Base-by-base conservation (phyloP, 1,140 invertebrate genomes). In the Venturia canescens region DNA sequence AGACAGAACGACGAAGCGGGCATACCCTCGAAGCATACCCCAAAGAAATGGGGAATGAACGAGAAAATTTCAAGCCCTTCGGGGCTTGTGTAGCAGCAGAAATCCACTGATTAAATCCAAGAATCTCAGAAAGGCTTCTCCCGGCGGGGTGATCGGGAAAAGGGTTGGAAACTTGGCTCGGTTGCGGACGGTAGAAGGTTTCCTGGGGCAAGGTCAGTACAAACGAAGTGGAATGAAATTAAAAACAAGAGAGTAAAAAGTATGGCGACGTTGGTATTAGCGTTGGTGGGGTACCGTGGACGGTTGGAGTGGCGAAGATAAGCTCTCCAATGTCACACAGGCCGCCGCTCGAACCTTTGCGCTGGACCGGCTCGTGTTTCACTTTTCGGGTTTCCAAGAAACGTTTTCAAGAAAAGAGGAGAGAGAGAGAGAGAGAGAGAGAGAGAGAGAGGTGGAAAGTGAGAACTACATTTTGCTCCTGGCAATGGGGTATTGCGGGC, bases 311-410 rank as follows among this genome's bases (percentile, higher is more conserved):
- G 77, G 70, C 70, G 77, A 78, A 57, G 70, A 67, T 76, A 77
- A 48, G 57, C 69, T 82, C 81, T 82, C 77, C 70, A 76, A 77
- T 82, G 77, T 82, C 81, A 82, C 81, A 82, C 77, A 79, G 60
- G 77, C 53, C 67, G 50, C 77, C 75, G 77, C 70, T 60, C 1
- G 31, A 21, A 48, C 67, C 67, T 29, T 29, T 6, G 67, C 7
- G 31, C 67, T 18, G n/a, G 31, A 60, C 50, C 76, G 21, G 78
- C 78, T 82, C 81, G 81, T 79, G 44, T 82, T 82, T 82, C 81
- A 70, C 53, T 75, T 82, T 79, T 82, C 71, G 71, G 50, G 67
- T 82, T 82, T 82, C 81, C 77, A 71, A 82, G 81, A 82, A 82
- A 78, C 72, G 34, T 71, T 76, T 76, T 78, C 67, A 29, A 34